Base-by-base conservation (phyloP, 2,797 vertebrate genomes). In the Sitta carolinensis region DNA sequence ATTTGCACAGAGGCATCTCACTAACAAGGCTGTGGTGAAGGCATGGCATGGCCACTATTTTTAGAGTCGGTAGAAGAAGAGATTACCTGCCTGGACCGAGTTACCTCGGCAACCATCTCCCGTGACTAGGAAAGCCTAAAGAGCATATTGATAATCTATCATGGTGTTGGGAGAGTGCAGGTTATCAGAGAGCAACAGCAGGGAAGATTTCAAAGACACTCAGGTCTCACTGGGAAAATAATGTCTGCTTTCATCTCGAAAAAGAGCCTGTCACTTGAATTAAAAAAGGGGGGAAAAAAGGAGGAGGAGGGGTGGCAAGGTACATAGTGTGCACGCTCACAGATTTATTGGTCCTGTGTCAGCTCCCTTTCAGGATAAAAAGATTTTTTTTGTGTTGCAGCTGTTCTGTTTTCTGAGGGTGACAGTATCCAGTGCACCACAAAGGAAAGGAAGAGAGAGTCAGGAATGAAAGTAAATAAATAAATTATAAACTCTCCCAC, bases 61-160 rank as follows among this genome's bases (percentile, higher is more conserved):
- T 97, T 97, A 98, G 97, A 94, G 97, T 88, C 91, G 97, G 92
- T 90, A 84, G 89, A 91, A 89, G 88, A 90, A 96, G 94, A 95
- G 92, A 97, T 97, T 98, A 97, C 97, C 98, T 98, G 98, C 97
- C 97, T 97, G 94, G 97, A 94, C 96, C 38, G 40, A 50, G 98
- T 99, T 99, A 97, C 98, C 98, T 90, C 86, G 98, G 98, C 97
- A 99, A 99, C 98, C 96, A 97, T 97, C 97, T 98, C 96, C 87
- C 32, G 77, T 97, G 97, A 97, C 98, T 97, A 89, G 91, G 97
- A 97, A 98, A 98, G 97, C 96, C 97, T 98, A 98, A 98, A 98
- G 97, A 98, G 98, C 97, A 97, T 98, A 99, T 99, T 98, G 98
- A 98, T 99, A 97, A 99, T 98, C 98, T 98, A 98, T 99, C 98